Conservation (phyloP, 2,113 vertebrate genomes). For the Calypte anna region DNA sequence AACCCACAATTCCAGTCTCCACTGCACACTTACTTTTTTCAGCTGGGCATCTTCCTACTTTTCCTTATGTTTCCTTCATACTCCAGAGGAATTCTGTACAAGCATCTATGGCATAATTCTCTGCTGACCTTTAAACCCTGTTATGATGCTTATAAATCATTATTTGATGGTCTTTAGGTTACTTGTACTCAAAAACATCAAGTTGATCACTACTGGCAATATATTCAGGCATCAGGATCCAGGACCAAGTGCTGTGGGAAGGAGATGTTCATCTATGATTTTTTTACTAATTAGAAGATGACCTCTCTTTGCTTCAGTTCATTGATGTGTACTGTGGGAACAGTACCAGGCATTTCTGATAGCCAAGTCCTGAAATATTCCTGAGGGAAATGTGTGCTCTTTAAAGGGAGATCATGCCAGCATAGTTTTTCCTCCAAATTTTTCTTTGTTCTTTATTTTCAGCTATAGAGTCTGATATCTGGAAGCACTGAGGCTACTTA, state of each 20-base stretch:
- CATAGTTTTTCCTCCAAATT: not conserved
- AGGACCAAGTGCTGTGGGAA: not conserved
- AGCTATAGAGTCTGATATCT: not conserved
- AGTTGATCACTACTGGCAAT: not conserved
- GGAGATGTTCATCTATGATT: not conserved
- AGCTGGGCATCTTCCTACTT: not conserved
- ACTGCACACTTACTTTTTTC: not conserved
- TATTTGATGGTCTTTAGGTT: not conserved
- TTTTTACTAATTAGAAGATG: not conserved
- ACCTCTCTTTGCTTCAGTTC: not conserved
- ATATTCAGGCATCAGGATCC: not conserved
- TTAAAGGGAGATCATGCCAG: not conserved
- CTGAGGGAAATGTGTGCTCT: not conserved
- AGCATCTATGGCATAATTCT: not conserved
- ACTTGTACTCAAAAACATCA: not conserved
- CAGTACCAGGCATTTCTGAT: not conserved
- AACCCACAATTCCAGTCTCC: not conserved
- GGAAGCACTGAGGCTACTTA: not conserved
- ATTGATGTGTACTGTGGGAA: not conserved
- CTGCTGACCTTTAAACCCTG: not conserved
- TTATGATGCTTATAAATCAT: not conserved
- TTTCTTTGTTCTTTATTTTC: not conserved
- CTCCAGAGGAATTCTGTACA: not conserved
- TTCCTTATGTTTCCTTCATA: not conserved
- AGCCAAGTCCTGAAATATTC: not conserved